Conservation (phyloP, 2,888 invertebrate genomes). For the Parnassius mnemosyne region DNA sequence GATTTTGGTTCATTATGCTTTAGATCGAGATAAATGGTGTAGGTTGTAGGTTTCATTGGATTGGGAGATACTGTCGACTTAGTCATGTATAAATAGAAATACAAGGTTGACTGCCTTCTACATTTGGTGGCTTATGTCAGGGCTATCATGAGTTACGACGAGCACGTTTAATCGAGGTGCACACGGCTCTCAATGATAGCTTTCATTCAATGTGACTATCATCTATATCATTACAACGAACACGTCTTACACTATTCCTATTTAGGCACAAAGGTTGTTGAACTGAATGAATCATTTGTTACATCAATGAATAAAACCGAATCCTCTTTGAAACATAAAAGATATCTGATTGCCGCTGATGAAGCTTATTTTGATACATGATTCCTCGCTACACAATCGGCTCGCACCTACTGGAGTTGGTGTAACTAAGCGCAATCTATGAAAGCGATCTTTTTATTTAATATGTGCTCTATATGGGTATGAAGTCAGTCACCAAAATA, state of each 20-base stretch:
- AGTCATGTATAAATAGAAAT: constrained; percentile 62
- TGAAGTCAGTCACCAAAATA: constrained; percentile 38
- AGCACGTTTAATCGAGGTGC: constrained; percentile 41
- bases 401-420: constrained; percentile 13
- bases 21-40: constrained; percentile 43
- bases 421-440: constrained; percentile 35
- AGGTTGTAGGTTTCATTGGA: constrained; percentile 45
- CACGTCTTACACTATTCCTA: constrained; percentile 46
- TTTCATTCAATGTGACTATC: constrained; percentile 52
- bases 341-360: constrained; percentile 39
- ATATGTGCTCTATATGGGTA: constrained; percentile 37
- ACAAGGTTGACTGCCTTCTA: constrained; percentile 72
- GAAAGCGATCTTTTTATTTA: constrained; percentile 37
- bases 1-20: constrained; percentile 34
- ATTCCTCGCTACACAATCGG: constrained; percentile 24
- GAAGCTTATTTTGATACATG: constrained; percentile 35
- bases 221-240: constrained; percentile 40
- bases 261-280: constrained; percentile 53
- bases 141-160: constrained; percentile 59
- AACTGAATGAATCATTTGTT: constrained; percentile 58
- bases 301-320: constrained; percentile 34
- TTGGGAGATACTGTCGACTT: constrained; percentile 43
- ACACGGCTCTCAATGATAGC: constrained; percentile 46
- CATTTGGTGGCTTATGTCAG: constrained; percentile 77
- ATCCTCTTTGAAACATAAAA: constrained; percentile 36